Evolutionary conservation across 2,113 vertebrate genomes (phyloP).

Genomic region (Myrmecobius fasciatus): DNA sequence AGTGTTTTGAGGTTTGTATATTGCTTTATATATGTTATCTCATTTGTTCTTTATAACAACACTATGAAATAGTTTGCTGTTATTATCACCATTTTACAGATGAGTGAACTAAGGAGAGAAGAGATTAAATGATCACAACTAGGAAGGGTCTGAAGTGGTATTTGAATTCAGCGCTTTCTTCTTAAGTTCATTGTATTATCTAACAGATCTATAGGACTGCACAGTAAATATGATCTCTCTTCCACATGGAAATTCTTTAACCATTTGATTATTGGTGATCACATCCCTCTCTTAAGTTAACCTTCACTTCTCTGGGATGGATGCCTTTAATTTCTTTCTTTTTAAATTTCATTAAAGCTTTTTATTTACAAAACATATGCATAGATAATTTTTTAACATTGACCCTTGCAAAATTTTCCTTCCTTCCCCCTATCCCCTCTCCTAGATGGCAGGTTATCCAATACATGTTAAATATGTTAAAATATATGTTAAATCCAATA

Average conservation of each 20-base stretch:
- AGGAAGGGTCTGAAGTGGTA: neutral
- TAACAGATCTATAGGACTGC: neutral
- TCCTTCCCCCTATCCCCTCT: too few relatives aligned
- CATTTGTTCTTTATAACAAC: neutral
- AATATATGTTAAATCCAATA: too few relatives aligned
- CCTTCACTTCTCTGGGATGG: neutral
- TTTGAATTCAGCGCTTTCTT: neutral
- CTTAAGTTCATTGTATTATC: too few relatives aligned
- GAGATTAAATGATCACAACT: neutral
- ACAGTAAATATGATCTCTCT: neutral
- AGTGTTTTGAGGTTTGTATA: neutral
- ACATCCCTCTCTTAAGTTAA: neutral
- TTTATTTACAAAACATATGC: too few relatives aligned
- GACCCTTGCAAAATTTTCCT: too few relatives aligned
- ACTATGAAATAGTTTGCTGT: too few relatives aligned
- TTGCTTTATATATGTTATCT: neutral
- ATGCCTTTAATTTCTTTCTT: neutral
- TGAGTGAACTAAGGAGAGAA: neutral
- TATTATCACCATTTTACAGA: neutral
- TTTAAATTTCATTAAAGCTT: too few relatives aligned
- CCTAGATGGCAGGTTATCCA: too few relatives aligned
- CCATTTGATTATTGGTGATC: neutral
- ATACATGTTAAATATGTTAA: too few relatives aligned
- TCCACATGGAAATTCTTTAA: neutral
- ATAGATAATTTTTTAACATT: too few relatives aligned